Conservation (phyloP, 1,140 invertebrate genomes). For the Latrodectus geometricus region DNA sequence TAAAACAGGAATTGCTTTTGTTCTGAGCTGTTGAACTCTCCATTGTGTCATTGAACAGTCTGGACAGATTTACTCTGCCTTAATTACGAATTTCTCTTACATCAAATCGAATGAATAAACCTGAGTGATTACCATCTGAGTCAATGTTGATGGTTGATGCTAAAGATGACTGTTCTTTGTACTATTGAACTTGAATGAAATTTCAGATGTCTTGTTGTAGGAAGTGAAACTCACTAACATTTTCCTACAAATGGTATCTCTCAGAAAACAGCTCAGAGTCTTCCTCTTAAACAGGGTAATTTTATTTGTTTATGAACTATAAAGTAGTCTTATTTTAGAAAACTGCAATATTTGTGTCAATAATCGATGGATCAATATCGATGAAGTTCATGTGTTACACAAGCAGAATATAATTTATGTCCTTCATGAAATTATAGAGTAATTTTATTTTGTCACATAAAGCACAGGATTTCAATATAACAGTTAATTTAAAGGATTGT, state of each 20-base stretch:
- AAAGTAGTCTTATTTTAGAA: background rate
- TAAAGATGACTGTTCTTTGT: conserved; percentile 3
- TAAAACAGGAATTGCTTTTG: background rate
- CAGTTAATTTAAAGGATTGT: too few species aligned
- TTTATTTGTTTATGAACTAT: background rate
- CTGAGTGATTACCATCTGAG: too few species aligned
- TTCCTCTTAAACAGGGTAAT: background rate
- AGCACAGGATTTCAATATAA: too few species aligned
- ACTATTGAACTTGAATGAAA: conserved; percentile 10
- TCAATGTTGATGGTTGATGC: background rate
- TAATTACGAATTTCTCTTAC: background rate
- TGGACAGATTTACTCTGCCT: background rate
- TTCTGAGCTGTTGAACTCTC: background rate
- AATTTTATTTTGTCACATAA: too few species aligned
- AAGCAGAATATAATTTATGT: too few species aligned
- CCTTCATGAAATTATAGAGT: too few species aligned
- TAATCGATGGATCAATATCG: too few species aligned
- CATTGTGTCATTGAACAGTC: background rate
- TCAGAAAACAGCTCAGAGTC: background rate
- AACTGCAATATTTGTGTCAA: background rate
- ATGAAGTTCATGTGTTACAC: too few species aligned
- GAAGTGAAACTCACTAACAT: too few species aligned
- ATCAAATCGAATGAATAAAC: background rate
- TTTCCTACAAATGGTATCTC: background rate
- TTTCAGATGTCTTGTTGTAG: background rate